Evolutionary conservation across 1,140 invertebrate genomes (phyloP).

Genomic region (Panagrolaimus sp.): DNA sequence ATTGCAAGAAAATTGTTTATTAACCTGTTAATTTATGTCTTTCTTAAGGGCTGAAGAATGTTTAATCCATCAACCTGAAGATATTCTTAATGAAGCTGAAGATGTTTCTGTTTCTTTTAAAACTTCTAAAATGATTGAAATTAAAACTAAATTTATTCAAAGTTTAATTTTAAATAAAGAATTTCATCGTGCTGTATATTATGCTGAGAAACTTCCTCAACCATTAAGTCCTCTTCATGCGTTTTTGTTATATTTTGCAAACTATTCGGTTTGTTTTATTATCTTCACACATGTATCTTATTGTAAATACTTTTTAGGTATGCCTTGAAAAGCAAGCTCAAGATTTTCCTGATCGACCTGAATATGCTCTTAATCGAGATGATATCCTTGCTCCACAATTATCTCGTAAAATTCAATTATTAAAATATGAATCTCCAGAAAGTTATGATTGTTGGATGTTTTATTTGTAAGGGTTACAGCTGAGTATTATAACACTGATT

Average conservation of each 20-base stretch:
- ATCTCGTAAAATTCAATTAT: not conserved
- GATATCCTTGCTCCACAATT: too few species aligned
- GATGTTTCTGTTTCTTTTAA: too few species aligned
- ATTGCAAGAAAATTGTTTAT: too few species aligned
- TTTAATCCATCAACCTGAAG: not conserved
- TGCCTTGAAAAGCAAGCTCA: not conserved
- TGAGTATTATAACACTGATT: not conserved
- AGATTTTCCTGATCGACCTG: not conserved
- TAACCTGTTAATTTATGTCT: too few species aligned
- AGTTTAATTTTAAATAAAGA: not conserved
- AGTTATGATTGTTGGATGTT: conserved; percentile 3
- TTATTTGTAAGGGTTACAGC: not conserved
- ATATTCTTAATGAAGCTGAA: not conserved
- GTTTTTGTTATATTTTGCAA: not conserved
- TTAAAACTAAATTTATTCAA: not conserved
- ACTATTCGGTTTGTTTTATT: not conserved
- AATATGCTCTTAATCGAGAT: too few species aligned
- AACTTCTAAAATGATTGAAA: not conserved
- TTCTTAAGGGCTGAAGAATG: conserved; percentile 4
- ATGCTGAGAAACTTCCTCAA: not conserved
- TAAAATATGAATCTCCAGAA: not conserved
- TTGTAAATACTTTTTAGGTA: not conserved
- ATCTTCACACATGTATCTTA: not conserved
- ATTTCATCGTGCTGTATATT: not conserved
- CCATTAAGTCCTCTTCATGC: not conserved